phyloP scores from a whole-genome alignment of 2,888 invertebrate genomes.

The Sminthurinus aureus region DNA sequence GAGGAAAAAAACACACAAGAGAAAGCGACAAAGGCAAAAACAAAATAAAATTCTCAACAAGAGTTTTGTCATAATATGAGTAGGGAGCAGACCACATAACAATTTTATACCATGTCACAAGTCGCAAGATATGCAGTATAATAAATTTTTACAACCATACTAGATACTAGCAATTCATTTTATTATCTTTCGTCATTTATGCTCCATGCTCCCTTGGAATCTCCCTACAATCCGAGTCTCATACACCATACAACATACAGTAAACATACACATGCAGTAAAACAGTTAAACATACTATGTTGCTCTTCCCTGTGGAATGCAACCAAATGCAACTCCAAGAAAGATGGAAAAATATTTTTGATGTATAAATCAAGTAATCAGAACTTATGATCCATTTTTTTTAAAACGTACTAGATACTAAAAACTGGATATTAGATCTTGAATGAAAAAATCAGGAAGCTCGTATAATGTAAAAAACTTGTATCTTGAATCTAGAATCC shows the following conservation, averaged over 20 bases:
- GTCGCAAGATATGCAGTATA: slow-evolving; percentile 18
- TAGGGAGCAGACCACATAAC: slow-evolving; percentile 14
- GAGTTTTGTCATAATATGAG: slow-evolving; percentile 1
- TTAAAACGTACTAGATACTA: too few relatives aligned
- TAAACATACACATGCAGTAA: not conserved
- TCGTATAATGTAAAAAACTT: too few relatives aligned
- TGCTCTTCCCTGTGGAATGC: not conserved
- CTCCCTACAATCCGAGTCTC: not conserved
- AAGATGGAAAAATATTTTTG: too few relatives aligned
- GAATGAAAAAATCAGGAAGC: too few relatives aligned
- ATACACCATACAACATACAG: not conserved
- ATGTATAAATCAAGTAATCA: too few relatives aligned
- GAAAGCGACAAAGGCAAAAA: not conserved
- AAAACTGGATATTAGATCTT: too few relatives aligned
- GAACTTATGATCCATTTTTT: too few relatives aligned
- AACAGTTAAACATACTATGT: not conserved
- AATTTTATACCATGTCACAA: slow-evolving; percentile 19
- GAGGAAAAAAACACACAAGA: not conserved
- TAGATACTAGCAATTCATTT: slow-evolving; percentile 18
- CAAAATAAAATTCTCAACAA: not conserved
- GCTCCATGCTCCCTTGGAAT: slow-evolving; percentile 20
- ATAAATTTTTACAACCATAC: slow-evolving; percentile 19
- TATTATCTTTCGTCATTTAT: slow-evolving; percentile 11
- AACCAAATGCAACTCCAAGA: too few relatives aligned
- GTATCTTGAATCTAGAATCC: too few relatives aligned